Conservation (phyloP, 1,140 invertebrate genomes). For the Nomia melanderi region DNA sequence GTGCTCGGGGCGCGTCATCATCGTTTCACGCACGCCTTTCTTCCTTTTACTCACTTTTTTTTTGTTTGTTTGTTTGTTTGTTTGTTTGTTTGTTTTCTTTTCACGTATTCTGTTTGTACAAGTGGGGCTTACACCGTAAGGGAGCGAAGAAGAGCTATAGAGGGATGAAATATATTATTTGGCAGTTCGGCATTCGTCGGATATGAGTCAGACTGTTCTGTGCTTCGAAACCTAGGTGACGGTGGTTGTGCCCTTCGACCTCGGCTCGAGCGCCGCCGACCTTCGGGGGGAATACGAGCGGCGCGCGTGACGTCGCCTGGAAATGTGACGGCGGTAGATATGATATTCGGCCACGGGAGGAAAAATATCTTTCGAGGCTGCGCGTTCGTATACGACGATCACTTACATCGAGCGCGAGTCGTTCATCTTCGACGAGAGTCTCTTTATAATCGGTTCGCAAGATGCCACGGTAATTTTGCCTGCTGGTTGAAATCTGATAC, state of each 20-base stretch:
- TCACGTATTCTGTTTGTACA: too few species aligned
- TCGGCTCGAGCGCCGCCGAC: conserved; percentile 11
- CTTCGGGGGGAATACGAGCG: conserved; percentile 7
- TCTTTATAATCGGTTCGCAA: too few species aligned
- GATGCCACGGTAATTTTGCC: too few species aligned
- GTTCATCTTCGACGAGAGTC: too few species aligned
- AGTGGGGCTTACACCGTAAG: conserved; percentile 55
- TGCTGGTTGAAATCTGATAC: too few species aligned
- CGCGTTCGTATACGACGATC: too few species aligned
- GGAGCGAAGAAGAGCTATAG: conserved; percentile 46
- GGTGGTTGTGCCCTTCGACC: neutral
- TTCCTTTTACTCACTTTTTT: neutral
- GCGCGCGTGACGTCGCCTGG: conserved; percentile 14
- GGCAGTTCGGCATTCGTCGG: conserved; percentile 58
- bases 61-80: neutral
- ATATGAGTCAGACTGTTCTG: conserved; percentile 60
- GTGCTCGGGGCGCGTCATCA: neutral
- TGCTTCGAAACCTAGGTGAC: conserved; percentile 53
- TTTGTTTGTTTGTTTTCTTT: conserved; percentile 33
- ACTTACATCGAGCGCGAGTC: too few species aligned
- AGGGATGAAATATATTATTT: conserved; percentile 58
- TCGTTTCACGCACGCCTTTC: neutral
- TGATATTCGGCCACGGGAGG: conserved; percentile 14
- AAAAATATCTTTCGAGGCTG: conserved; percentile 57
- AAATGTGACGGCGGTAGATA: conserved; percentile 48